phyloP scores from a whole-genome alignment of 1,140 invertebrate genomes.

The Potamilus streckersoni region DNA sequence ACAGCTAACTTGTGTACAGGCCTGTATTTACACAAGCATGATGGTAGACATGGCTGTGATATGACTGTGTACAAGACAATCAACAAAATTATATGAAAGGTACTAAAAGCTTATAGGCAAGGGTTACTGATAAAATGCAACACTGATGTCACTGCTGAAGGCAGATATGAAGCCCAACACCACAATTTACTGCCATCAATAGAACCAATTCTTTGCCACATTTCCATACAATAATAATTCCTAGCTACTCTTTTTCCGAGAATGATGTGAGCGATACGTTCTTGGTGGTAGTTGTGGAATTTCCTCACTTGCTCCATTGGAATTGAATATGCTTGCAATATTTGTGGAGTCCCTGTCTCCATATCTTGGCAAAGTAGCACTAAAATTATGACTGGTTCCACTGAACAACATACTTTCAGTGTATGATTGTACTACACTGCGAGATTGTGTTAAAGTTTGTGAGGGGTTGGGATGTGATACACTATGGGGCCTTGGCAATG shows the following conservation, averaged over 20 bases:
- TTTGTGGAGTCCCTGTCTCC: slow-evolving; percentile 41
- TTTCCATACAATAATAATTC: neutral
- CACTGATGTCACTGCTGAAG: no score
- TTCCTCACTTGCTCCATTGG: slow-evolving; percentile 38
- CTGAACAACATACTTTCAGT: slow-evolving; percentile 10
- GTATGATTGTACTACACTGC: slow-evolving; percentile 37
- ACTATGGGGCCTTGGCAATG: slow-evolving; percentile 66
- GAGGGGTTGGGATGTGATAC: slow-evolving; percentile 74
- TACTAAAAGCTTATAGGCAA: no score
- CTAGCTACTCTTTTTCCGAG: slow-evolving; percentile 55
- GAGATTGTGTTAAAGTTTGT: slow-evolving; percentile 69
- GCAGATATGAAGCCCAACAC: no score
- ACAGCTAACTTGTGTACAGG: no score
- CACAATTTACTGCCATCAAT: no score
- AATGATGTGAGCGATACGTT: slow-evolving; percentile 49
- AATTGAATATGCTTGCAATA: slow-evolving; percentile 33
- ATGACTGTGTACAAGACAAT: no score
- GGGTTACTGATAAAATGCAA: no score
- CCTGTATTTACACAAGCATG: no score
- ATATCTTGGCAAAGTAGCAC: slow-evolving; percentile 45
- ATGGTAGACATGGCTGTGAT: no score
- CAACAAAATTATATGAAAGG: no score
- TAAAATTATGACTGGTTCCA: slow-evolving; percentile 25
- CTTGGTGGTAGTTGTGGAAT: slow-evolving; percentile 56
- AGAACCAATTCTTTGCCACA: no score